Evolutionary conservation across 2,113 vertebrate species (phyloP), one percentile per base, ranked within the genome.

Genomic region (Procavia capensis): DNA sequence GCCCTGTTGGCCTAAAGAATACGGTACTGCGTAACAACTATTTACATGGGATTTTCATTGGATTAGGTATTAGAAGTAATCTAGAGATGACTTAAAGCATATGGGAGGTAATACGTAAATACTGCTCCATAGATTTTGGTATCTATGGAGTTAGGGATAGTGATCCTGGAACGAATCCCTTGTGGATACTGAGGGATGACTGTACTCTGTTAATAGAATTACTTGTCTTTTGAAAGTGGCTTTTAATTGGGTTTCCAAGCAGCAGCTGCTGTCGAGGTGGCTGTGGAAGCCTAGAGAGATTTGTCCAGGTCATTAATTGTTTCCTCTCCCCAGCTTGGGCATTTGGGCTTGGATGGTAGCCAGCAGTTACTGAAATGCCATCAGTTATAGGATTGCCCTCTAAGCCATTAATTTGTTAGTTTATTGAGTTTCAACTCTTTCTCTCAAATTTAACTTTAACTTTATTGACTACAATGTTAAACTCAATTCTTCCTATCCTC

Each of bases 201-300:
- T 54, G 14, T 54, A 19, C n/a, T 70, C 47, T 88, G 88, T 45
- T 92, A n/a, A 57, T 70, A 36, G 88, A 75, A 87, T 78, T 85
- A 64, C 64, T 59, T 94, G 54, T 64, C 59, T 83, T 81, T 70
- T 88, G 88, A 90, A 95, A 82, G 82, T 75, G 74, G 41, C 92
- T 93, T 93, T 93, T 96, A 94, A 94, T 85, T 93, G 89, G 90
- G 59, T 47, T 85, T 68, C 24, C 22, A 25, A 68, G 64, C 45
- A 90, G 88, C 76, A 79, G 81, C 63, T 57, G 88, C 78, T 45
- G 31, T 72, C 57, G 82, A 75, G 59, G 45, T 25, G 57, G 59
- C 0, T 17, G 75, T 57, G 50, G 61, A 25, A 41, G 81, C 50
- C 31, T 61, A 39, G 20, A 22, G 59, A 61, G 57, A 47, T 66